phyloP scores from a whole-genome alignment of 2,888 invertebrate genomes.

The Chymomyza caudatula region DNA sequence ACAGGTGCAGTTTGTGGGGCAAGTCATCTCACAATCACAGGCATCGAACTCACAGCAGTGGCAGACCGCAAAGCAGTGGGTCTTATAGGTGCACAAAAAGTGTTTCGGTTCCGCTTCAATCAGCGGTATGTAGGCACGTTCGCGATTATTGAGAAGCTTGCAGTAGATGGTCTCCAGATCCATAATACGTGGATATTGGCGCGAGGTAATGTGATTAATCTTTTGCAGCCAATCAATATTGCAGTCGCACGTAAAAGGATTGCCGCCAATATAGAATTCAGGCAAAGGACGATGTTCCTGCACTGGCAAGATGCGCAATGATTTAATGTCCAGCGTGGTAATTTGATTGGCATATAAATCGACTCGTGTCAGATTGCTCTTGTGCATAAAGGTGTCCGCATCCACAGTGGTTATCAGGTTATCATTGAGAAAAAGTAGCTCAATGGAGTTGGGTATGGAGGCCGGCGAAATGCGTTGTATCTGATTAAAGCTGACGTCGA shows the following conservation, averaged over 20 bases:
- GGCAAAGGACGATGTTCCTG: constrained; percentile 86
- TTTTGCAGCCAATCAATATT: constrained; percentile 97
- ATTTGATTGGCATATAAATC: constrained; percentile 96
- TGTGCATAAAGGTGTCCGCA: constrained; percentile 92
- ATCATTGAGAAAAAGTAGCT: constrained; percentile 91
- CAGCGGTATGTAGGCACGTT: constrained; percentile 90
- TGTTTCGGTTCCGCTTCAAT: constrained; percentile 92
- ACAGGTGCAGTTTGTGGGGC: constrained; percentile 95
- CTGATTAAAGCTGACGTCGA: constrained; percentile 95
- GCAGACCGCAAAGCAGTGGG: constrained; percentile 95
- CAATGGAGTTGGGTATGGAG: constrained; percentile 90
- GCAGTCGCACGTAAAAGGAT: constrained; percentile 96
- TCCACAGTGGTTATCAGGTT: constrained; percentile 91
- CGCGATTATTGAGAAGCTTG: constrained; percentile 90
- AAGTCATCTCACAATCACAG: constrained; percentile 98
- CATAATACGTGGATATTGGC: constrained; percentile 94
- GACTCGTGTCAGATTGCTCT: constrained; percentile 91
- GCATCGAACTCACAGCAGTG: constrained; percentile 98
- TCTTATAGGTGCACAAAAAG: constrained; percentile 94
- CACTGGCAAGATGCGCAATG: constrained; percentile 89
- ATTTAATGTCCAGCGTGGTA: constrained; percentile 92
- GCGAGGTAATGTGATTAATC: constrained; percentile 90
- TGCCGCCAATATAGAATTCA: constrained; percentile 95
- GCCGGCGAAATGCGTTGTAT: constrained; percentile 86
- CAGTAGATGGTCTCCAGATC: constrained; percentile 94